Conservation (phyloP, 2,113 vertebrate genomes). For the Pica pica region DNA sequence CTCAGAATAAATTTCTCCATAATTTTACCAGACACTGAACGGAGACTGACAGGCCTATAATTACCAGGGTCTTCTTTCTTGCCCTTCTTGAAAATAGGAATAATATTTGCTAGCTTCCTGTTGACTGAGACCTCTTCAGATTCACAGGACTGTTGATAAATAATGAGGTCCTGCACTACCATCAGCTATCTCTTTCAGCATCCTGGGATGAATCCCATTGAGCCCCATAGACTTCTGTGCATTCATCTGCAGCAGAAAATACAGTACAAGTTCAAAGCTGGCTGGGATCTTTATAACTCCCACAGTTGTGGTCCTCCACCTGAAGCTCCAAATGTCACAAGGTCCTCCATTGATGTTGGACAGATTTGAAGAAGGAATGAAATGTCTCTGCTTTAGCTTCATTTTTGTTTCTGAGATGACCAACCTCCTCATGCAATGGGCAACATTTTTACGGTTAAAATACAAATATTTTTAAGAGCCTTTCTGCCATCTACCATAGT, state of each 20-base stretch:
- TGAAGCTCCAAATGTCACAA: not conserved
- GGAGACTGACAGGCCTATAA: not conserved
- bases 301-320: no score
- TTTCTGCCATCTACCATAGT: not conserved
- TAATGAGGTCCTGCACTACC: not conserved
- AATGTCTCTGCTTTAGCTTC: not conserved
- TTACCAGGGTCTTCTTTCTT: not conserved
- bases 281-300: not conserved
- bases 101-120: not conserved
- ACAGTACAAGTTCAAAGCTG: not conserved
- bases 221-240: not conserved
- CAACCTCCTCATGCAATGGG: not conserved
- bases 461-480: not conserved
- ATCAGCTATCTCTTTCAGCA: not conserved
- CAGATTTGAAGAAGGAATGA: not conserved
- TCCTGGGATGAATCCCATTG: not conserved
- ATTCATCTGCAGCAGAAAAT: not conserved
- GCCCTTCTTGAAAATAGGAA: not conserved
- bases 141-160: not conserved
- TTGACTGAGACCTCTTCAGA: not conserved
- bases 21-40: not conserved
- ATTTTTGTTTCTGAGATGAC: not conserved
- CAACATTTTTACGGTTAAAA: not conserved
- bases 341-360: fast-evolving
- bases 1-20: not conserved